Percentiles rank a stretch among this genome's conserved stretches.
Evolutionary conservation across 2,113 vertebrate species (phyloP).

Genomic region (Onychostoma macrolepis): DNA sequence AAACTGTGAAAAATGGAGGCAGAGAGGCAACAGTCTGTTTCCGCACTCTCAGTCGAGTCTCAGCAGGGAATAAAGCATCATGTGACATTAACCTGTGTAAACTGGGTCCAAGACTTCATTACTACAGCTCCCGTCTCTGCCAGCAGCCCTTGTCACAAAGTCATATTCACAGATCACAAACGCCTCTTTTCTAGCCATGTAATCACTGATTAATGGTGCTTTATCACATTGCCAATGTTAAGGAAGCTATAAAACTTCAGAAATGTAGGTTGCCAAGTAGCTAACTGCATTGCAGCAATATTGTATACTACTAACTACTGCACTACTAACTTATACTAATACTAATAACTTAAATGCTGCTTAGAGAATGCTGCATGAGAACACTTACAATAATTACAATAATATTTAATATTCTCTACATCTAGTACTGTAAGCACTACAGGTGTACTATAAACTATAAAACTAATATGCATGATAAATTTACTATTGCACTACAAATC

Average conservation of each 20-base stretch:
- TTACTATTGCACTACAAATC: background rate
- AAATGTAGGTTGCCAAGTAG: background rate
- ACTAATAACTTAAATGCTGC: background rate
- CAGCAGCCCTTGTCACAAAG: background rate
- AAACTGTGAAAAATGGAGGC: background rate
- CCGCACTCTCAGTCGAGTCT: background rate
- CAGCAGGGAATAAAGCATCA: constrained; percentile 18
- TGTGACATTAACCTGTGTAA: constrained; percentile 18
- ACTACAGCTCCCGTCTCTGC: constrained; percentile 8
- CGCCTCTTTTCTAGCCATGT: background rate
- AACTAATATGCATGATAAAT: background rate
- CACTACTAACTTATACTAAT: background rate
- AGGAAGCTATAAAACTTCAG: background rate
- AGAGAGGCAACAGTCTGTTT: background rate
- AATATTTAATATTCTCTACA: background rate
- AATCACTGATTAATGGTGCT: background rate
- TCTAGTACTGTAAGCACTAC: background rate
- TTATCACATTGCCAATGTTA: background rate
- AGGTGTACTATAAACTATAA: background rate
- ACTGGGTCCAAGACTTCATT: background rate
- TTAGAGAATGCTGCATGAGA: background rate
- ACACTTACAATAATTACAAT: background rate
- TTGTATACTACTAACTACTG: background rate
- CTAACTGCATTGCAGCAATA: background rate
- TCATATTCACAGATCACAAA: constrained; percentile 15